Base-by-base conservation (phyloP, 2,797 vertebrate species). In the Myotis myotis region DNA sequence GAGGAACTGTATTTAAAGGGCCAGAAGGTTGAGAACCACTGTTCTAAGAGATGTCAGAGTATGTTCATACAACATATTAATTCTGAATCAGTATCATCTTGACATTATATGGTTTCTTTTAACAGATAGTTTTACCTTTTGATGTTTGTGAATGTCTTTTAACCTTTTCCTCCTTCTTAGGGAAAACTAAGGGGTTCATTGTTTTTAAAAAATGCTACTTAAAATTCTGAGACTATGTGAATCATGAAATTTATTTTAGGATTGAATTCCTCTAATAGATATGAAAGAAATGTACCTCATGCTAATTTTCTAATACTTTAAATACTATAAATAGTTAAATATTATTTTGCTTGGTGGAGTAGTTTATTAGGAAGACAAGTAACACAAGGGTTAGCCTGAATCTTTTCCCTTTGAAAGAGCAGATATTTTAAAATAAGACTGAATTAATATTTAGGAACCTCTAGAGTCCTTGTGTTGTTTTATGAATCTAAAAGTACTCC, bases 401-500 rank as follows among this genome's bases (percentile, higher is more conserved):
- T 96, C 51, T 47, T 94, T 96, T 95, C 75, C 49, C 96, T 96
- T 88, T 93, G 78, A 94, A 96, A 96, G 17, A 96, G 64, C 33
- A 95, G 64, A 62, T 64, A 78, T 92, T 96, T 91, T 81, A 96
- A 94, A 92, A 53, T n/a, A 95, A 70, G 7, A 87, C 75, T 96
- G 88, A 95, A 68, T 89, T 64, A 75, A 93, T 88, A 68, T 96
- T 96, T 92, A 90, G 87, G 81, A 38, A 53, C 10, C 23, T 81
- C 17, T 88, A 66, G 68, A 70, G 62, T 86, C 44, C 25, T 85
- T 90, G 9, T 74, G 86, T 82, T 89, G 20, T 85, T 92, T 60
- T 62, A 22, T 89, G 64, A 94, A 89, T 95, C 88, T 49, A 57
- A 95, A 96, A 96, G 60, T 15, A 0, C 11, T 81, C 19, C 2